Conservation (phyloP, 2,888 invertebrate genomes). For the Hemaris fuciformis region DNA sequence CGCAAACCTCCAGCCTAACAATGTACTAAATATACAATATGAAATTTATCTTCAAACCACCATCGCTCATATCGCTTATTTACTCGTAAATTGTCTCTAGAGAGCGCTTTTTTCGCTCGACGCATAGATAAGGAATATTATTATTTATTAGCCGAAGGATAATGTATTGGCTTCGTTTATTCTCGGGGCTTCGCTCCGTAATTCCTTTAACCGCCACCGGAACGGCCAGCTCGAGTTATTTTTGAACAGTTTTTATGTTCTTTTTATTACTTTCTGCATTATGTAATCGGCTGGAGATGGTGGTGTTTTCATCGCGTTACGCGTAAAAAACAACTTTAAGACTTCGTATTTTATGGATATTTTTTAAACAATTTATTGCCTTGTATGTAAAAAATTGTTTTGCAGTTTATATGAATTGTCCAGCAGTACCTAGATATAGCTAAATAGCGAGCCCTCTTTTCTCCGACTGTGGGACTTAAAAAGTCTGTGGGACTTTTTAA, state of each 20-base stretch:
- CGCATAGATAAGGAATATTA: background rate
- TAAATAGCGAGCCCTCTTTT: no score
- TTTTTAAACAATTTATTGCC: background rate
- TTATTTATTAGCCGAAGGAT: background rate
- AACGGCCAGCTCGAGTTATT: background rate
- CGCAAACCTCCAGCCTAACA: background rate
- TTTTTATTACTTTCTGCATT: slow-evolving; percentile 8
- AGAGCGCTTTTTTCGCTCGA: background rate
- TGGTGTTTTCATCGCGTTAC: background rate
- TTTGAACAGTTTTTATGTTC: background rate
- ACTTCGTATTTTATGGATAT: background rate
- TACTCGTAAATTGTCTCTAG: slow-evolving; percentile 1
- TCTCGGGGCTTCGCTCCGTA: background rate
- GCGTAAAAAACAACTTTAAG: background rate
- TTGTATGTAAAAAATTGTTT: background rate
- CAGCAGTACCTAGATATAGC: no score
- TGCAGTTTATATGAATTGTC: background rate
- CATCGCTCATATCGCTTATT: background rate
- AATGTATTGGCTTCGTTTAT: background rate
- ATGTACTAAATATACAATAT: background rate
- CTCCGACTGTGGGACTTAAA: no score
- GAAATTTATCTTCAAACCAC: background rate
- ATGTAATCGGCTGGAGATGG: background rate
- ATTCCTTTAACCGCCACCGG: background rate
- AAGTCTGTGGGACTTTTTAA: no score